A percentile compares a stretch with the other conserved stretches of the same genome.
These are phyloP conservation scores for Alsophila aescularia DNA, from an alignment of 2,888 invertebrate species.

Conservation along the genomic window DNA sequence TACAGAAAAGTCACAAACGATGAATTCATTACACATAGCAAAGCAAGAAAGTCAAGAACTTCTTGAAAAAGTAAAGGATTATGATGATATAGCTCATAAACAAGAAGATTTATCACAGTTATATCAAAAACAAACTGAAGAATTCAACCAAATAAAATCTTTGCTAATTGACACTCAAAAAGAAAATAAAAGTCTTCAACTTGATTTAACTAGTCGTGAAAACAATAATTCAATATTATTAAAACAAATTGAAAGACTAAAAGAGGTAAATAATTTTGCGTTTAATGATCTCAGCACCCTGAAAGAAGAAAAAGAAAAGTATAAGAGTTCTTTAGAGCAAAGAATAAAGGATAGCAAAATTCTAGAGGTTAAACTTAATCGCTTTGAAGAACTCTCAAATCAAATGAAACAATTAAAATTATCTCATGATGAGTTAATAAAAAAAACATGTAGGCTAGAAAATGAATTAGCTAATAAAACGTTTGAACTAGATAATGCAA, in stretches of 20 bases:
- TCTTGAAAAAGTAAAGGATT: constrained; percentile 57
- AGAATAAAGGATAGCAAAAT: constrained; percentile 56
- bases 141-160: constrained; percentile 47
- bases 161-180: constrained; percentile 42
- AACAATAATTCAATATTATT: constrained; percentile 49
- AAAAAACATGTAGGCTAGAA: constrained; percentile 55
- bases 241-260: constrained; percentile 58
- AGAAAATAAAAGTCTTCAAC: constrained; percentile 49
- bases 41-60: constrained; percentile 65
- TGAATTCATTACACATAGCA: constrained; percentile 55
- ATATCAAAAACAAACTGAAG: constrained; percentile 42
- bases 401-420: constrained; percentile 49
- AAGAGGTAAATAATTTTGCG: constrained; percentile 49
- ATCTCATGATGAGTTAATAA: constrained; percentile 46
- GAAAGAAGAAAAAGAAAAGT: constrained; percentile 54
- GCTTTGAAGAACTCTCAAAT: constrained; percentile 49
- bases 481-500: constrained; percentile 49
- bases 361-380: constrained; percentile 51
- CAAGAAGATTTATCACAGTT: constrained; percentile 46
- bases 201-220: constrained; percentile 40
- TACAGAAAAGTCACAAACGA: constrained; percentile 55
- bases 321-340: constrained; percentile 51
- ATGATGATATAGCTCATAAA: constrained; percentile 46
- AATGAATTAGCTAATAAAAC: constrained; percentile 50
- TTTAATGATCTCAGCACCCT: constrained; percentile 50